Conservation (phyloP, 1,140 invertebrate species). For the Drosophila truncata region DNA sequence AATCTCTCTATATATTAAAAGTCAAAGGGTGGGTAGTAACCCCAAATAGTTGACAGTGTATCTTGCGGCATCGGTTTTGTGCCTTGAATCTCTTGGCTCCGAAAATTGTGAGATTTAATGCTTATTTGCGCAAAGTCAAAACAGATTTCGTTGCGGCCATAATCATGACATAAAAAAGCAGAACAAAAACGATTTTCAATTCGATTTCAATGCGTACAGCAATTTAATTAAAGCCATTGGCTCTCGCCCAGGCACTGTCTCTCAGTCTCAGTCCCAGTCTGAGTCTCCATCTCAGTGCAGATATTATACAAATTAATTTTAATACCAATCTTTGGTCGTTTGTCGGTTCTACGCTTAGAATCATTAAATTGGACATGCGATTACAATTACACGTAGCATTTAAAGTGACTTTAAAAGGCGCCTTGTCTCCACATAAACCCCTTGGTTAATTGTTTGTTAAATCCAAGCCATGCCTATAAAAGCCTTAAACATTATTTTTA, state of each 20-base stretch:
- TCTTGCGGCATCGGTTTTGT: conserved; percentile 10
- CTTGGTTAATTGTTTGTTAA: conserved; percentile 1
- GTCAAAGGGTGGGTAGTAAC: too few species aligned
- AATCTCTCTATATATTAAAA: not conserved
- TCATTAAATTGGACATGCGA: conserved; percentile 78
- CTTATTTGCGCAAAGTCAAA: conserved; percentile 82
- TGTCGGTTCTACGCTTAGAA: conserved; percentile 56
- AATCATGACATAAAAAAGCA: conserved; percentile 84
- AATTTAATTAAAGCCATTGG: conserved; percentile 75
- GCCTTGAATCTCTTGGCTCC: conserved; percentile 21
- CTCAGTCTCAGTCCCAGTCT: not conserved
- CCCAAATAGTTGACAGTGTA: conserved; percentile 7
- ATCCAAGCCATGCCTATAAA: not conserved
- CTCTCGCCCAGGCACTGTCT: conserved; percentile 4
- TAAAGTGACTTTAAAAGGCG: conserved; percentile 71
- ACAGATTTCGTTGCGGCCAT: conserved; percentile 75
- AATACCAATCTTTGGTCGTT: conserved; percentile 15
- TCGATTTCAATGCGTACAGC: conserved; percentile 73
- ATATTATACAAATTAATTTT: conserved; percentile 17
- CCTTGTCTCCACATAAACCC: not conserved
- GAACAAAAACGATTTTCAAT: conserved; percentile 82
- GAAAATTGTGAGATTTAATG: conserved; percentile 78
- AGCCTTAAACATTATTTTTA: not conserved
- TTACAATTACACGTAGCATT: conserved; percentile 69
- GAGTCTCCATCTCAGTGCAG: not conserved